Base-by-base conservation (phyloP, 37 sponge, comb jelly and placozoan genomes). In the Aplysina aerophoba region DNA sequence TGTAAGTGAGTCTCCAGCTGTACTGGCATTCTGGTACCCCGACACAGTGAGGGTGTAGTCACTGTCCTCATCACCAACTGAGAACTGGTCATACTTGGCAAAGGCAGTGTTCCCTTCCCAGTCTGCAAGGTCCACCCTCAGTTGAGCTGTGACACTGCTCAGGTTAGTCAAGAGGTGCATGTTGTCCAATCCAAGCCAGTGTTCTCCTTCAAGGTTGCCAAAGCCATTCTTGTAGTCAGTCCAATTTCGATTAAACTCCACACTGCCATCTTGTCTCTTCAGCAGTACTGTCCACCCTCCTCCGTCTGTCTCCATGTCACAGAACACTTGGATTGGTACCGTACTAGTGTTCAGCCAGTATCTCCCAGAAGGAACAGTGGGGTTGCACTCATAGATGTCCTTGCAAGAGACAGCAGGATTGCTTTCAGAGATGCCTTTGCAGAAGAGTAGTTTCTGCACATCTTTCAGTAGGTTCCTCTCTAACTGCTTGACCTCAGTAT, bases 221-320 rank as follows among this genome's bases (percentile, higher is more conserved):
- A 73, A 73, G 37, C 74, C 36, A 12, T 5, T 22, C 37, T 73
- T 28, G 74, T 73, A 73, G 38, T 31, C 36, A 73, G 37, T 36
- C 74, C 74, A 73, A 5, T 73, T 36, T 3, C 36, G 36, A 36
- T 73, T 6, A 31, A 31, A 73, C 35, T 37, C 22, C 4, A 36
- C 21, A 36, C 22, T 36, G 50, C 50, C 50, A 36, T 73, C 38
- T 22, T 22, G 36, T 12, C 74, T 36, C 28, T 30, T 73, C 35
- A 35, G 35, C 21, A 73, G 22, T 22, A 73, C 37, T 28, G 74
- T 73, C 74, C 74, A 73, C 4, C 74, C 74, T 73, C 74, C 74
- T 31, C 74, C 74, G 14, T 73, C 74, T 21, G 39, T 73, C 6
- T 31, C 35, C 74, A 73, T 73, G 37, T 73, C 39, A 12, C 74